These are phyloP conservation scores for Microdon myrmicae DNA, from an alignment of 2,888 invertebrate species.

Conservation along the genomic window DNA sequence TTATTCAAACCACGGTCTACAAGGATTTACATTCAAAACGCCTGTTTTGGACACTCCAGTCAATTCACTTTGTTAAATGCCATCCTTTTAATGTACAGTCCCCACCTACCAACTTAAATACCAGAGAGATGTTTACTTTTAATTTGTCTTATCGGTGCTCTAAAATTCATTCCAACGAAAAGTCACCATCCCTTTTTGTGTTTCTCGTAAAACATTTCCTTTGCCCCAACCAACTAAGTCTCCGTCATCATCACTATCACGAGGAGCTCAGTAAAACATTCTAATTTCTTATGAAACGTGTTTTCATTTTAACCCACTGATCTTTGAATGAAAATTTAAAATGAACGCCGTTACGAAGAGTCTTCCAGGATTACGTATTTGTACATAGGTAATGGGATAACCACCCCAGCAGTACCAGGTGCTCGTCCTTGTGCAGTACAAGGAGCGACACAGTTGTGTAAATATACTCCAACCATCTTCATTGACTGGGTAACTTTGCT, in stretches of 20 bases:
- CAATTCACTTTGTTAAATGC: too few relatives aligned
- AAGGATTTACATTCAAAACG: too few relatives aligned
- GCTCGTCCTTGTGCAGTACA: slow-evolving; percentile 16
- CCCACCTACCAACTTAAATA: slow-evolving; percentile 7
- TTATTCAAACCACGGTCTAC: too few relatives aligned
- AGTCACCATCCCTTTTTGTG: slow-evolving; percentile 18
- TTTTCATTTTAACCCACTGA: slow-evolving; percentile 40
- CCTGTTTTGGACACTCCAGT: too few relatives aligned
- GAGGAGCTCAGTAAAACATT: slow-evolving; percentile 29
- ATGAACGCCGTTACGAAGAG: not conserved
- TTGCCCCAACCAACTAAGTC: not conserved
- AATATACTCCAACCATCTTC: slow-evolving; percentile 37
- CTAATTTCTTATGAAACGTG: slow-evolving; percentile 37
- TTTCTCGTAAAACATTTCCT: slow-evolving; percentile 6
- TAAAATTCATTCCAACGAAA: slow-evolving; percentile 14
- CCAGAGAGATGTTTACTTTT: slow-evolving; percentile 36
- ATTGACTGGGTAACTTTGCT: slow-evolving; percentile 39
- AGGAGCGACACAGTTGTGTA: slow-evolving; percentile 19
- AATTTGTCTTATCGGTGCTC: slow-evolving; percentile 34
- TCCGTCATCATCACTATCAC: slow-evolving; percentile 1
- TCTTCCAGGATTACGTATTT: slow-evolving; percentile 4
- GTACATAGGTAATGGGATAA: too few relatives aligned
- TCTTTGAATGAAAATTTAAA: slow-evolving; percentile 29
- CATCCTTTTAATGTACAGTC: too few relatives aligned
- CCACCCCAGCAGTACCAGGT: too few relatives aligned